A percentile compares a stretch with the other conserved stretches of the same genome.
Conservation (phyloP, 2,797 vertebrate species). For the Poecile montanus region DNA sequence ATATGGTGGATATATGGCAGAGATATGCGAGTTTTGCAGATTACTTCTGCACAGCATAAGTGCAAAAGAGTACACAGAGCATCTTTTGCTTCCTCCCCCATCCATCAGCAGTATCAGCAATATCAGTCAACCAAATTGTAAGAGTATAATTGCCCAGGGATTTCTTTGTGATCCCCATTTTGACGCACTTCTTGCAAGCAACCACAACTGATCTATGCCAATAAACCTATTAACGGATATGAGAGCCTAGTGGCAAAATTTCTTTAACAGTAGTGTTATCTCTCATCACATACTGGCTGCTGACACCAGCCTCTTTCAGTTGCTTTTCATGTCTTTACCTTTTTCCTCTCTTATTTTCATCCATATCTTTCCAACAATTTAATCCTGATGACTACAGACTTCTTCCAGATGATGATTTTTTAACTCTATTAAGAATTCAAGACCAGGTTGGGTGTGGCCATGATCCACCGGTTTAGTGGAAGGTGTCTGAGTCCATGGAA, state of each 20-base stretch:
- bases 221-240: neutral
- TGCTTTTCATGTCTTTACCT: neutral
- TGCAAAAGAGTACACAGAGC: neutral
- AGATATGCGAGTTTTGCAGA: neutral
- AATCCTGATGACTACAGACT: neutral
- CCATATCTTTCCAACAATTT: neutral
- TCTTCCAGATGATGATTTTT: neutral
- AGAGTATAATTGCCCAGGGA: neutral
- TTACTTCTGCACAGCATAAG: neutral
- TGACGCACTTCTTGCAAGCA: neutral
- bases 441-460: accelerated
- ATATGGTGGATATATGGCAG: neutral
- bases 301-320: neutral
- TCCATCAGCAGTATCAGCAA: neutral
- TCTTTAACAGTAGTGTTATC: neutral
- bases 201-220: neutral
- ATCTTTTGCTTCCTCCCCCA: neutral
- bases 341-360: neutral
- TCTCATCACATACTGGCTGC: neutral
- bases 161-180: neutral
- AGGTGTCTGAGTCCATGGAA: neutral
- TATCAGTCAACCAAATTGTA: neutral
- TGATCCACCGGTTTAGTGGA: neutral
- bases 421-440: neutral
- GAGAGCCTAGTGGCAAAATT: neutral